Base-by-base conservation (phyloP, 2,797 vertebrate species). In the Scyliorhinus canicula region DNA sequence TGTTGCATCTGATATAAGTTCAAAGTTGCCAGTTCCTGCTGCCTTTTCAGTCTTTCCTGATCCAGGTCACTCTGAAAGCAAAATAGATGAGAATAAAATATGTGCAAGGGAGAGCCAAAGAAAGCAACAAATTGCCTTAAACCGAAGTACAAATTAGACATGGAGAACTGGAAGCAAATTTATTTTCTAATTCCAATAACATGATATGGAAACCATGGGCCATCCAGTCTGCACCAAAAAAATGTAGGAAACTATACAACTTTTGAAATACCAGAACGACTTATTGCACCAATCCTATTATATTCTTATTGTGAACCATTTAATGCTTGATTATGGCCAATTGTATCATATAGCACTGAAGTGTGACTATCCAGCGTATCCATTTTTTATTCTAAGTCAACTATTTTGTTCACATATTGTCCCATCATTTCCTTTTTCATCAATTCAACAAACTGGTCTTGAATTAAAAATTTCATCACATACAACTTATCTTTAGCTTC, bases 1-100 rank as follows among this genome's bases (percentile, higher is more conserved):
- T 99, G 99, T 95, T 99, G 98, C 95, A 99, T 97, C 95, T 99
- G 99, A 97, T 98, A 99, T 95, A 99, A 98, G 96, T 98, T 99
- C 95, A 99, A 97, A 96, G 99, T 98, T 60, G 98, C 98, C 95
- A 98, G 96, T 96, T 99, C 99, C 95, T 99, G 99, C 52, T 99
- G 99, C 96, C 99, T 98, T 95, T 98, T 99, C 95, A 99, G 96
- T 95, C 98, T 97, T 95, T 99, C 99, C 96, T 99, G 98, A 96
- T 99, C 98, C 96, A 98, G 96, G 93, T 99, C 99, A 0, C 98
- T 98, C 99, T 99, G 19, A 2, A 95, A 77, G 60, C 28, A n/a
- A 95, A 65, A 63, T 31, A 77, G 40, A 52, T 44, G n/a, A 63
- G 57, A 95, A 95, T 65, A 69, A 95, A 91, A 95, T 65, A 96